Percentiles rank a stretch among this genome's conserved stretches.
Evolutionary conservation across 2,797 vertebrate species (phyloP).

Genomic region (Poecilia gillii): DNA sequence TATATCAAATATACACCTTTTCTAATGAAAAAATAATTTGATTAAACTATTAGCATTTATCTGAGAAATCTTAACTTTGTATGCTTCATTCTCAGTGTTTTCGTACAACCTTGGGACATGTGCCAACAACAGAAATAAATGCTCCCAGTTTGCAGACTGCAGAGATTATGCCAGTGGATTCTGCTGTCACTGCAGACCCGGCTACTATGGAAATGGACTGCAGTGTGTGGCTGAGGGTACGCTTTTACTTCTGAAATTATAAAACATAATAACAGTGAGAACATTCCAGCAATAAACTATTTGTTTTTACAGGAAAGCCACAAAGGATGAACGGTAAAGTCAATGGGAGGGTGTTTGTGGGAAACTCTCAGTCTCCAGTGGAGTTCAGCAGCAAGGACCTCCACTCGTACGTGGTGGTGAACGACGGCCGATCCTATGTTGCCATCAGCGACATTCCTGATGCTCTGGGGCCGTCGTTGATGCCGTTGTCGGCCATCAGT

Average conservation of each 20-base stretch:
- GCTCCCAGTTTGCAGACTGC: slow-evolving; percentile 90
- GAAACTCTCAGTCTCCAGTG: slow-evolving; percentile 78
- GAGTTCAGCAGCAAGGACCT: slow-evolving; percentile 89
- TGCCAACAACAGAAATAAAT: slow-evolving; percentile 86
- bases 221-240: slow-evolving; percentile 95
- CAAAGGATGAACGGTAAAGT: slow-evolving; percentile 96
- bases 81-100: slow-evolving; percentile 84
- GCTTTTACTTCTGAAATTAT: neutral
- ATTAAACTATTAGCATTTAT: neutral
- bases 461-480: slow-evolving; percentile 86
- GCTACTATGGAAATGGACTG: slow-evolving; percentile 94
- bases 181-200: slow-evolving; percentile 91
- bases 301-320: slow-evolving; percentile 84
- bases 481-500: slow-evolving; percentile 88
- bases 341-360: slow-evolving; percentile 88
- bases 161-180: slow-evolving; percentile 87
- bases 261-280: neutral
- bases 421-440: slow-evolving; percentile 93
- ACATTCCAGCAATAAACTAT: neutral
- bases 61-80: neutral
- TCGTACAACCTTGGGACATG: slow-evolving; percentile 90
- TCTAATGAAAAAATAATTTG: neutral
- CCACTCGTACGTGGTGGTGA: slow-evolving; percentile 95
- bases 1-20: neutral
- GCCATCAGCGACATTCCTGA: slow-evolving; percentile 92